Conservation (phyloP, 1,140 invertebrate genomes). For the Drosophila lacertosa region DNA sequence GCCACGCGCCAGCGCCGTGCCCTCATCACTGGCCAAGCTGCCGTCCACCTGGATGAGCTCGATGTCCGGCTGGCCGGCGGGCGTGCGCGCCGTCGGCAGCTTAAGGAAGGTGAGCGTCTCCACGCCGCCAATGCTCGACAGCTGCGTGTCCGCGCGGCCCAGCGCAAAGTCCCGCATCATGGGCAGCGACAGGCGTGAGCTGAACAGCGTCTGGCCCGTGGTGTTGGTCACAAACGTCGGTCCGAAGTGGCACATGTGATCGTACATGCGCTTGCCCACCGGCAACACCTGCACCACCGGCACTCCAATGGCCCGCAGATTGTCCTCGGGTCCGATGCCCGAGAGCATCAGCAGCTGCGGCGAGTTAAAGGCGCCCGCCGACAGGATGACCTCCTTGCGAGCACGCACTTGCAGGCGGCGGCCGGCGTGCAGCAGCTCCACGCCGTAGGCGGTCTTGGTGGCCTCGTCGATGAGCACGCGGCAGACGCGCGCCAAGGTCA, state of each 20-base stretch:
- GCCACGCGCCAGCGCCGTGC: slow-evolving; percentile 85
- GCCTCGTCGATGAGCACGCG: slow-evolving; percentile 87
- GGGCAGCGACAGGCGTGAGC: slow-evolving; percentile 86
- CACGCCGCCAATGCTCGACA: slow-evolving; percentile 85
- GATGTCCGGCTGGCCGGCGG: slow-evolving; percentile 86
- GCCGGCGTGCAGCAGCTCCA: slow-evolving; percentile 86
- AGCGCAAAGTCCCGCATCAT: slow-evolving; percentile 52
- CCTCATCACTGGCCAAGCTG: slow-evolving; percentile 87
- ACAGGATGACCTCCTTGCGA: slow-evolving; percentile 89
- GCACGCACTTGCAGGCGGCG: slow-evolving; percentile 85
- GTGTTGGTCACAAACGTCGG: slow-evolving; percentile 86
- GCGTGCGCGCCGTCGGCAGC: slow-evolving; percentile 85
- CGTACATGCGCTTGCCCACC: slow-evolving; percentile 90
- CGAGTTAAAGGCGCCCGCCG: slow-evolving; percentile 91
- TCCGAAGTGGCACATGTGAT: slow-evolving; percentile 89
- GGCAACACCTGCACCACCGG: slow-evolving; percentile 87
- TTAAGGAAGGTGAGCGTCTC: slow-evolving; percentile 88
- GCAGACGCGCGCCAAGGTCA: slow-evolving; percentile 86
- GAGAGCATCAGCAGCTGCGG: slow-evolving; percentile 93
- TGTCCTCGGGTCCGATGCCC: slow-evolving; percentile 89
- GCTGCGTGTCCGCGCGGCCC: slow-evolving; percentile 57
- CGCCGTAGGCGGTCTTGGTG: slow-evolving; percentile 87
- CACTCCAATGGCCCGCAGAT: slow-evolving; percentile 88
- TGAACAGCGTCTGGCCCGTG: slow-evolving; percentile 81
- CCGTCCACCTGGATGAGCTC: slow-evolving; percentile 86